phyloP scores from a whole-genome alignment of 1,140 invertebrate genomes.

The Psilanteris sp. region DNA sequence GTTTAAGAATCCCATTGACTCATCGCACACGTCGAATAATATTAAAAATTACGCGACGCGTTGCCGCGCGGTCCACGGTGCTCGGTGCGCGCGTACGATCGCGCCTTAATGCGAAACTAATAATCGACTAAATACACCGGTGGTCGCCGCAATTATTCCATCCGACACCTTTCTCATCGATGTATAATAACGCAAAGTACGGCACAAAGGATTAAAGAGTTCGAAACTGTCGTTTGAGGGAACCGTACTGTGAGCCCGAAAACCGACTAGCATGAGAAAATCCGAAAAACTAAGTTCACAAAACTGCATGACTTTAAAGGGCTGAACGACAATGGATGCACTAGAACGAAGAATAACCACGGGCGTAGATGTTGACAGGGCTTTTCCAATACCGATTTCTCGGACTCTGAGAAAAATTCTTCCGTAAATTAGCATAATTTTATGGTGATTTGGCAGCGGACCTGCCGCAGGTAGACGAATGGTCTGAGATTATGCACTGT shows the following conservation, averaged over 20 bases:
- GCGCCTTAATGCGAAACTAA: too few species aligned
- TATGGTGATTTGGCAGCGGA: slow-evolving; percentile 43
- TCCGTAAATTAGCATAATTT: slow-evolving; percentile 55
- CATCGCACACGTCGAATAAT: too few species aligned
- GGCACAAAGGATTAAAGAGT: slow-evolving; percentile 21
- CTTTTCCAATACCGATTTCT: slow-evolving; percentile 22
- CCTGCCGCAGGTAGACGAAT: slow-evolving; percentile 35
- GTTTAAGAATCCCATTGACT: too few species aligned
- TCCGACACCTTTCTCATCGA: too few species aligned
- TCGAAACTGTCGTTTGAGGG: slow-evolving; percentile 9
- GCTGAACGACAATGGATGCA: slow-evolving; percentile 48
- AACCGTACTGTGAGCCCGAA: neutral
- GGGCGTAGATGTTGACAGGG: slow-evolving; percentile 46
- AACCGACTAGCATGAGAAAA: slow-evolving; percentile 37
- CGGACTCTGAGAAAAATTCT: slow-evolving; percentile 12
- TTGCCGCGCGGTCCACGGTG: too few species aligned
- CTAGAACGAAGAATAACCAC: slow-evolving; percentile 19
- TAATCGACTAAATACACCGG: too few species aligned
- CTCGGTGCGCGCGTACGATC: too few species aligned
- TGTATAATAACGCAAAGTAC: slow-evolving; percentile 15
- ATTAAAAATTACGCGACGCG: too few species aligned
- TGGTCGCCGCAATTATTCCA: too few species aligned
- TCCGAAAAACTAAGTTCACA: slow-evolving; percentile 30
- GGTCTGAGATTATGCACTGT: slow-evolving; percentile 12
- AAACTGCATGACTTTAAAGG: slow-evolving; percentile 54